Percentiles rank a stretch among this genome's conserved stretches.
Conservation (phyloP, 2,888 invertebrate genomes). For the Panorpa germanica region DNA sequence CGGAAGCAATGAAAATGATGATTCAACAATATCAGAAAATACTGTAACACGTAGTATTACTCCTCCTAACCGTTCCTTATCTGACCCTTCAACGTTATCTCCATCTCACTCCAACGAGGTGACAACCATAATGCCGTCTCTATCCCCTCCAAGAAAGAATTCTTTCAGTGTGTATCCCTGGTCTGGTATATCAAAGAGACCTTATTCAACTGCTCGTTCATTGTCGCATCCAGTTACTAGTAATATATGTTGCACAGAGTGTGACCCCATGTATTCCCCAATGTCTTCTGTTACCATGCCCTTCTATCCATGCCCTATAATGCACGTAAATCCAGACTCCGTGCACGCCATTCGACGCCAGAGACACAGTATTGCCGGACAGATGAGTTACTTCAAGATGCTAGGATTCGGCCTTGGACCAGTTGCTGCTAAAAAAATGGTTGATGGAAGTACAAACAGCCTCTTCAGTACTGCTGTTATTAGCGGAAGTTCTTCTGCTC, state of each 20-base stretch:
- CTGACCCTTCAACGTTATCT: slow-evolving; percentile 13
- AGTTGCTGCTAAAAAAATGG: slow-evolving; percentile 33
- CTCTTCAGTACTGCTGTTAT: slow-evolving; percentile 94
- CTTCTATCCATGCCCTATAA: too few species aligned
- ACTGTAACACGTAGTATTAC: too few species aligned
- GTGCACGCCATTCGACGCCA: slow-evolving; percentile 48
- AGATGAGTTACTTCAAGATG: slow-evolving; percentile 87
- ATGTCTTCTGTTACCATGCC: slow-evolving; percentile 11
- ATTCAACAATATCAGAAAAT: too few species aligned
- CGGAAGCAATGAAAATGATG: too few species aligned
- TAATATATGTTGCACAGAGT: neutral
- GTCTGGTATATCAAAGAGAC: slow-evolving; percentile 4
- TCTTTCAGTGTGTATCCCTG: too few species aligned
- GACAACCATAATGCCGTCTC: slow-evolving; percentile 22
- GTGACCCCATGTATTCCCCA: slow-evolving; percentile 11
- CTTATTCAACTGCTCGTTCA: neutral
- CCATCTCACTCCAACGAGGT: slow-evolving; percentile 1
- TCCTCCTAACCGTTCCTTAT: slow-evolving; percentile 21
- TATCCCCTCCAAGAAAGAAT: too few species aligned
- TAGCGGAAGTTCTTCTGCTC: slow-evolving; percentile 83
- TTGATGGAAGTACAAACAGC: slow-evolving; percentile 53
- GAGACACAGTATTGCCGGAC: slow-evolving; percentile 91
- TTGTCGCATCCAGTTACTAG: neutral
- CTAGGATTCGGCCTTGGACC: slow-evolving; percentile 54
- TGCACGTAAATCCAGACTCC: slow-evolving; percentile 23